phyloP scores from a whole-genome alignment of 2,888 invertebrate genomes.

The Beris morrisii region DNA sequence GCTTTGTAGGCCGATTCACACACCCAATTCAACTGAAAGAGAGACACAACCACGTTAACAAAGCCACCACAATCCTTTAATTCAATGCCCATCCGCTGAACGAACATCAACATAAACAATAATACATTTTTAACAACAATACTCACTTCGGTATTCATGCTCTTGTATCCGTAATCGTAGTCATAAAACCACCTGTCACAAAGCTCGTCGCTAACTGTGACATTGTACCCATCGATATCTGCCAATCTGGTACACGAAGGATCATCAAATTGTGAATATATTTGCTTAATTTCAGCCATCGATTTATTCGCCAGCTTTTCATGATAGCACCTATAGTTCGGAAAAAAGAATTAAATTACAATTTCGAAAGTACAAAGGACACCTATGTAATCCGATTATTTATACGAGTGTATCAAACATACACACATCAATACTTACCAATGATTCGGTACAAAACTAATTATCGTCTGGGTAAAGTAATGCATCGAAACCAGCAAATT shows the following conservation, averaged over 20 bases:
- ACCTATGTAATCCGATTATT: not conserved
- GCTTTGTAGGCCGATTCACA: constrained; percentile 64
- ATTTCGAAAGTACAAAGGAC: not conserved
- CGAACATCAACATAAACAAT: too few species aligned
- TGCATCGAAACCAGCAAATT: constrained; percentile 62
- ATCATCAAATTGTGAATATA: constrained; percentile 50
- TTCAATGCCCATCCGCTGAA: constrained; percentile 16
- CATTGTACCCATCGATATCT: constrained; percentile 48
- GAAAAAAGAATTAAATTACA: not conserved
- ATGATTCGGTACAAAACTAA: constrained; percentile 59
- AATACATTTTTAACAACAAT: not conserved
- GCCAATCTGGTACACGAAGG: constrained; percentile 53
- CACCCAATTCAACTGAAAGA: constrained; percentile 60
- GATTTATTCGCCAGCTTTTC: constrained; percentile 53
- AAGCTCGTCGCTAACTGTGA: constrained; percentile 48
- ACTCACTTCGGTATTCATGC: constrained; percentile 65
- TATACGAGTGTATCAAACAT: not conserved
- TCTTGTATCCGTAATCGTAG: constrained; percentile 60
- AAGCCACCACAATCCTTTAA: constrained; percentile 26
- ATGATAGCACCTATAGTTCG: constrained; percentile 49
- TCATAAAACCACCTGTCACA: constrained; percentile 64
- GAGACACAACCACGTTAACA: constrained; percentile 14
- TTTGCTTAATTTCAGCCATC: constrained; percentile 51
- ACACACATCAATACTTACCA: constrained; percentile 50
- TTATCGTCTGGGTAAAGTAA: constrained; percentile 64